These are phyloP conservation scores for Choloepus hoffmanni DNA, from an alignment of 2,113 vertebrate genomes.

Conservation along the genomic window DNA sequence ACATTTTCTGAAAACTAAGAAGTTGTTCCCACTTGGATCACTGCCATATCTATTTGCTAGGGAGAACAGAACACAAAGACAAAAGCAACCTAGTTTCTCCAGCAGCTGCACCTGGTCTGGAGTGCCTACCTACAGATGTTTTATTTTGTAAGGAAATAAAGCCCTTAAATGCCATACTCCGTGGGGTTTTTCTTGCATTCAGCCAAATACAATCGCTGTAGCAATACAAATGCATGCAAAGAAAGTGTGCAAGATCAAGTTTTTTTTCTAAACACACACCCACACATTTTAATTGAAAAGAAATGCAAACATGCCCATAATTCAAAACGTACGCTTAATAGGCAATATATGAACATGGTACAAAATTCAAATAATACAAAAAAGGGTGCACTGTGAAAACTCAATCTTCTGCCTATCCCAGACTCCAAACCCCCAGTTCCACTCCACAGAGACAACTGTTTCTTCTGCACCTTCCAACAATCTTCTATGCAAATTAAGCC, in stretches of 20 bases:
- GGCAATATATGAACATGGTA: neutral
- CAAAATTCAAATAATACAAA: neutral
- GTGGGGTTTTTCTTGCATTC: neutral
- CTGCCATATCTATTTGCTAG: neutral
- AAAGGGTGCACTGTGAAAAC: neutral
- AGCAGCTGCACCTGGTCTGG: neutral
- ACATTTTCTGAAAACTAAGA: conserved; percentile 13
- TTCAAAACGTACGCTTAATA: neutral
- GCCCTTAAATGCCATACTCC: neutral
- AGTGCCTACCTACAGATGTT: neutral
- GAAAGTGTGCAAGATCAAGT: neutral
- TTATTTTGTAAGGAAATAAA: conserved; percentile 22
- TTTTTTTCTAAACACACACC: neutral
- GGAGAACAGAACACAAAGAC: conserved; percentile 1
- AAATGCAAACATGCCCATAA: neutral
- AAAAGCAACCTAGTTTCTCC: neutral
- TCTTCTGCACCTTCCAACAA: neutral
- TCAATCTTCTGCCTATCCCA: neutral
- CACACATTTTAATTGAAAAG: neutral
- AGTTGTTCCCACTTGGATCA: neutral
- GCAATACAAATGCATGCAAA: neutral
- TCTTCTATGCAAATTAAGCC: neutral
- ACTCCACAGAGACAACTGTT: neutral
- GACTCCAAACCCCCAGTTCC: neutral
- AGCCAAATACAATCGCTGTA: neutral